Percentiles rank a stretch among this genome's conserved stretches.
phyloP scores from a whole-genome alignment of 1,140 invertebrate species.

The Anastatus disparis region DNA sequence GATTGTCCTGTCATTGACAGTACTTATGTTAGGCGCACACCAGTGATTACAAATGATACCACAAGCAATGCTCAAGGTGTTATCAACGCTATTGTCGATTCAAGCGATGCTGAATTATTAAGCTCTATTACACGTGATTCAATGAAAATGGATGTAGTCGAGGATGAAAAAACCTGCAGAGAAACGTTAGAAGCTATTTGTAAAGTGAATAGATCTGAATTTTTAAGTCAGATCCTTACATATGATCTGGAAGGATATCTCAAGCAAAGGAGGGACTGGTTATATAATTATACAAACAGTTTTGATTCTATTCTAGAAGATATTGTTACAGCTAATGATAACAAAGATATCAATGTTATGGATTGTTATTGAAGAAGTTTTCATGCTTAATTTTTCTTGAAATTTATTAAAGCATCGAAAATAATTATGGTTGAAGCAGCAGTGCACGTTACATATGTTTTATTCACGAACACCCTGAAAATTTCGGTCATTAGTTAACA shows the following conservation, averaged over 20 bases:
- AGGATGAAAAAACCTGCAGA: slow-evolving; percentile 49
- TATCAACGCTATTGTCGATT: slow-evolving; percentile 61
- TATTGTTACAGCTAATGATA: slow-evolving; percentile 70
- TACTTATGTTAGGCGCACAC: slow-evolving; percentile 50
- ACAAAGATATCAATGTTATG: slow-evolving; percentile 68
- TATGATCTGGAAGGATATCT: slow-evolving; percentile 69
- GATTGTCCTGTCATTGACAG: slow-evolving; percentile 56
- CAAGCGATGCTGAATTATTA: slow-evolving; percentile 71
- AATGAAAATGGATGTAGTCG: slow-evolving; percentile 57
- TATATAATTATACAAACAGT: slow-evolving; percentile 67
- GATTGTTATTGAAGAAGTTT: slow-evolving; percentile 71
- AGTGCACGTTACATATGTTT: too few species aligned
- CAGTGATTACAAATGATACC: slow-evolving; percentile 5
- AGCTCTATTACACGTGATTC: slow-evolving; percentile 67
- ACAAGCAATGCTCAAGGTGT: slow-evolving; percentile 47
- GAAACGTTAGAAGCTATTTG: slow-evolving; percentile 61
- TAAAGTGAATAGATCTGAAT: slow-evolving; percentile 67
- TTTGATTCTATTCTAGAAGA: slow-evolving; percentile 75
- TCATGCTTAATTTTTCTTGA: slow-evolving; percentile 14
- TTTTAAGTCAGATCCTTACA: slow-evolving; percentile 67
- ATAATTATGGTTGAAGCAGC: too few species aligned
- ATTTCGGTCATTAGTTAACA: not conserved
- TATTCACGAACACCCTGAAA: not conserved
- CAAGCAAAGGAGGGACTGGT: slow-evolving; percentile 70
- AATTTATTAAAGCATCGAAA: slow-evolving; percentile 2